Percentiles rank a stretch among this genome's conserved stretches.
Conservation (phyloP, 1,140 invertebrate genomes). For the Sarcophaga bullata region DNA sequence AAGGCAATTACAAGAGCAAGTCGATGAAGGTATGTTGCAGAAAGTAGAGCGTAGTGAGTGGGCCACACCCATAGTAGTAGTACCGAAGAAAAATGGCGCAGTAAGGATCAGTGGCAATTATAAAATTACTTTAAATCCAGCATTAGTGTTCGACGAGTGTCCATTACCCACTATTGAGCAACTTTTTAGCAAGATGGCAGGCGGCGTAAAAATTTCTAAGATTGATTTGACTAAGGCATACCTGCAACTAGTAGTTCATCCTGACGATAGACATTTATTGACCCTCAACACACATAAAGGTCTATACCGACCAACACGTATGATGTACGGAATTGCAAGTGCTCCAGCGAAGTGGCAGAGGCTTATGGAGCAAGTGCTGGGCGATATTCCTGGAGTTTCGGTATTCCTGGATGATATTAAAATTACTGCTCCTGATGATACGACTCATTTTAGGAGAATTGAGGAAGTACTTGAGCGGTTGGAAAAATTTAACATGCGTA, state of each 20-base stretch:
- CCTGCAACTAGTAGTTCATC: constrained; percentile 48
- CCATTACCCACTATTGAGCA: constrained; percentile 51
- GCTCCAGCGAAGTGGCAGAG: constrained; percentile 36
- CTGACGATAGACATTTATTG: constrained; percentile 45
- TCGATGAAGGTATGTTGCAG: constrained; percentile 18
- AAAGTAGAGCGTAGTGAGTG: constrained; percentile 48
- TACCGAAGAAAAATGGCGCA: constrained; percentile 65
- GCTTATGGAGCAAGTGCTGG: constrained; percentile 21
- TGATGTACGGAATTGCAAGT: constrained; percentile 39
- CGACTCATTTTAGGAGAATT: neutral
- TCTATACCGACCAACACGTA: constrained; percentile 43
- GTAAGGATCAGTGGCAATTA: constrained; percentile 45
- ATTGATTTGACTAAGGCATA: constrained; percentile 52
- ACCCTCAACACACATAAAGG: constrained; percentile 50
- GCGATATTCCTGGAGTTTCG: constrained; percentile 27
- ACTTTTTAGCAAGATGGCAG: constrained; percentile 46
- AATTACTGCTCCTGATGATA: constrained; percentile 32
- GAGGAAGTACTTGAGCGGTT: constrained; percentile 26
- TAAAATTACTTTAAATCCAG: constrained; percentile 49
- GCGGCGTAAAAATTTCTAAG: constrained; percentile 49
- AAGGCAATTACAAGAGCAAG: constrained; percentile 14
- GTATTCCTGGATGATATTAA: constrained; percentile 41
- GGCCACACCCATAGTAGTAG: constrained; percentile 66
- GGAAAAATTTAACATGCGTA: constrained; percentile 20
- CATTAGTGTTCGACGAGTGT: constrained; percentile 49